Base-by-base conservation (phyloP, 30 jellyfish, hydroid and myxozoan genomes). In the Hydra vulgaris region DNA sequence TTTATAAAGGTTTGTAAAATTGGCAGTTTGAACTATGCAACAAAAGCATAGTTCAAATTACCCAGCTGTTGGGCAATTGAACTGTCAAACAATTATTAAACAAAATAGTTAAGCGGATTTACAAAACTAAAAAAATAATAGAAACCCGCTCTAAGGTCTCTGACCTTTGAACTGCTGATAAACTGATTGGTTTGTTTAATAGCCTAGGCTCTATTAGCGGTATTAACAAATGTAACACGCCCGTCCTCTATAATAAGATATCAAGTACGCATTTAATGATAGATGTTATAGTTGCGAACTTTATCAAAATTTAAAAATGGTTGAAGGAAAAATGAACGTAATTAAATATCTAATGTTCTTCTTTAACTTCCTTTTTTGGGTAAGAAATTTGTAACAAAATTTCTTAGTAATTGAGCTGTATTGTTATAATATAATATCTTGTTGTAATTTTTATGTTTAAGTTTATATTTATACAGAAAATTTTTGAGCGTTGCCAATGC, bases 321-420 rank as follows among this genome's bases (percentile, higher is more conserved):
- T 87, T 85, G 98, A 87, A 73, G 96, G 98, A 74, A 83, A 83
- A 84, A 92, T 92, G 98, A 88, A 70, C 85, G 79, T 79, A 21
- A 75, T 94, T 78, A 94, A 94, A 81, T 94, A 85, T 70, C 95
- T 94, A 22, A 85, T 94, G 95, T 94, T 94, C 86, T 84, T 94
- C 91, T 94, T 94, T 87, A 94, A 94, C 88, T 85, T 82, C 56
- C 71, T 94, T 53, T 94, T 94, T 83, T 94, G 96, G 99, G 99
- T 94, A 74, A 86, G 99, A 71, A 68, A n/a, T n/a, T 56, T 56
- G 71, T 56, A 56, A 15, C 17, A 15, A 56, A 56, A 56, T 56
- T 56, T 56, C n/a, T 15, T 15, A 56, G n/a, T 56, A n/a, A 56
- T 56, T 56, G 17, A 56, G n/a, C 71, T 56, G 17, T n/a, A 56